Evolutionary conservation across 2,113 vertebrate species (phyloP).

Genomic region (Rhizomys pruinosus): DNA sequence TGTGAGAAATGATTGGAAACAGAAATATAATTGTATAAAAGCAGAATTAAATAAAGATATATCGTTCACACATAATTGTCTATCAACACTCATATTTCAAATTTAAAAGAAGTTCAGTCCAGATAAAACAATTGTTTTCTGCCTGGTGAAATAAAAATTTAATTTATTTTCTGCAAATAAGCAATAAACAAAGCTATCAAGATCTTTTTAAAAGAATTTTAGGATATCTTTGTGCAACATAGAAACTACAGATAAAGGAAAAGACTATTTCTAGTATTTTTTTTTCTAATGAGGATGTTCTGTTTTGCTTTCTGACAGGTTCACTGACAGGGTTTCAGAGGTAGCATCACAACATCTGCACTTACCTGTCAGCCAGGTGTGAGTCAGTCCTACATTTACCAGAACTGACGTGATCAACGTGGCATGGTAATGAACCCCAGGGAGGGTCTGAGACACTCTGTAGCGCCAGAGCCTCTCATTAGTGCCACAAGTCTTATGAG

Average conservation of each 20-base stretch:
- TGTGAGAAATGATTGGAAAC: conserved; percentile 26
- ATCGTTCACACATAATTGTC: neutral
- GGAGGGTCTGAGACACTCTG: conserved; percentile 53
- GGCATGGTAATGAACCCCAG: conserved; percentile 60
- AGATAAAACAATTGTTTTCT: neutral
- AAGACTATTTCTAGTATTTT: neutral
- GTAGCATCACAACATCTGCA: conserved; percentile 64
- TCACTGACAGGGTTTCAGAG: conserved; percentile 71
- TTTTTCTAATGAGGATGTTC: conserved; percentile 52
- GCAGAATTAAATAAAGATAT: neutral
- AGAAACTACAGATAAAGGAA: conserved; percentile 26
- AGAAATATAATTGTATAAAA: neutral
- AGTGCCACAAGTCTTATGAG: conserved; percentile 62
- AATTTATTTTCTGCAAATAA: neutral
- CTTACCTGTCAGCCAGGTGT: conserved; percentile 71
- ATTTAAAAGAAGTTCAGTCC: conserved; percentile 7
- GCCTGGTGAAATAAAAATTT: conserved; percentile 2
- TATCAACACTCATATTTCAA: neutral
- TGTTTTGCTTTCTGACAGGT: conserved; percentile 74
- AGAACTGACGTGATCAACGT: conserved; percentile 68
- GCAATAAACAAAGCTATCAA: neutral
- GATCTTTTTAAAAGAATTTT: neutral
- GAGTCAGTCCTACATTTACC: conserved; percentile 71
- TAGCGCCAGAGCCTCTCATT: conserved; percentile 63
- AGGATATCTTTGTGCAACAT: neutral